Base-by-base conservation (phyloP, 2,888 invertebrate genomes). In the Oxystoma pomonae region DNA sequence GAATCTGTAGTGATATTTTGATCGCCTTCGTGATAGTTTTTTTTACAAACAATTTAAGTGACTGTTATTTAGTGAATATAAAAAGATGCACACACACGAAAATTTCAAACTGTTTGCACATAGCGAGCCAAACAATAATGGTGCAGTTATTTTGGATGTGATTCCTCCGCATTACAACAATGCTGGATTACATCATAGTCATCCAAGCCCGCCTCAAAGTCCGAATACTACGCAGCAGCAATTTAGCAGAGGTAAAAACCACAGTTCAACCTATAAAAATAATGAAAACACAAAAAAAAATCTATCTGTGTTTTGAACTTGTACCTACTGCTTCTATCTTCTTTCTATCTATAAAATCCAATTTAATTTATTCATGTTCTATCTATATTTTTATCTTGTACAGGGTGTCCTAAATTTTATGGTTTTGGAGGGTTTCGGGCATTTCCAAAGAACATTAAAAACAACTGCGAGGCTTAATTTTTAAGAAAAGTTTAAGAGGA, bases 141-240 rank as follows among this genome's bases (percentile, higher is more conserved):
- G 82, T 78, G 82, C 84, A 1, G 82, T 86, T 61, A 84, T 87
- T 7, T 83, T 86, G 66, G 87, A 87, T 70, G 78, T 87, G 58
- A 82, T 86, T 60, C 84, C 86, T 16, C 82, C 85, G 9, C 84
- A 84, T 71, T 85, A 85, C 67, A 74, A 73, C 51, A 62, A 20
- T 19, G 60, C 53, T 1, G 59, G 49, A 22, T 52, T 58, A 17
- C 74, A 77, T 65, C 77, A 78, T 60, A 72, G 80, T 75, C 76
- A 76, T 21, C 74, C 75, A 0, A 80, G 79, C 61, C 85, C 85
- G 21, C 83, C 84, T 9, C 82, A 83, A 57, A 84, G 84, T 0
- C 85, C 85, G 17, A 82, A 82, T 75, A 82, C 72, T 52, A 72
- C 73, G 19, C 49, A 67, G 55, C 67, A 62, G 55, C 55, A 64